Percentiles rank a stretch among this genome's conserved stretches.
phyloP scores from a whole-genome alignment of 2,797 vertebrate genomes.

The Alectoris magna region DNA sequence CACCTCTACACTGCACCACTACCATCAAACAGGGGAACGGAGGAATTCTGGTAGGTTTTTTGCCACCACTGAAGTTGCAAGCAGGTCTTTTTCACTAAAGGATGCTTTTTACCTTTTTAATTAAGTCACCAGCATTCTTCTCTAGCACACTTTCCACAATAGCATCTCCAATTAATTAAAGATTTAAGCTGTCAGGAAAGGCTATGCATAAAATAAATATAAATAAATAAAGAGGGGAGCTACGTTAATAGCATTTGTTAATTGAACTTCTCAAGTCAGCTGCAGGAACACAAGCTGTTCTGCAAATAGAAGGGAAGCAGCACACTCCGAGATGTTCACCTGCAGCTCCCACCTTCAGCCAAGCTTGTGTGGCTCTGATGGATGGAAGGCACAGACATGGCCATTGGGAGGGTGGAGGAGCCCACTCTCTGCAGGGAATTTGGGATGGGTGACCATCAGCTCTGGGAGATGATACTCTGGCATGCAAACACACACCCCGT shows the following conservation, averaged over 20 bases:
- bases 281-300: neutral
- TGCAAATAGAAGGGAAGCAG: neutral
- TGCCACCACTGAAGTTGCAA: conserved; percentile 56
- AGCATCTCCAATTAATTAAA: conserved; percentile 81
- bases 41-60: conserved; percentile 45
- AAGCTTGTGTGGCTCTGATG: neutral
- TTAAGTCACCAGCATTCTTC: conserved; percentile 73
- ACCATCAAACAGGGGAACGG: conserved; percentile 50
- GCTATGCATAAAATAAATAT: conserved; percentile 55
- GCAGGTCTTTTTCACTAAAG: conserved; percentile 69
- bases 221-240: conserved; percentile 13
- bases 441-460: neutral
- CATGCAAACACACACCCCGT: rapidly evolving
- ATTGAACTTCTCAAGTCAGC: conserved; percentile 35
- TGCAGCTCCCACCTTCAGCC: conserved; percentile 14
- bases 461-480: neutral
- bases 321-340: neutral
- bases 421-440: neutral
- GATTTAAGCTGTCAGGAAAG: conserved; percentile 74
- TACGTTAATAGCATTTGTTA: conserved; percentile 62
- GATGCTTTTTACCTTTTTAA: conserved; percentile 76
- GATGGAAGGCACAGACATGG: neutral
- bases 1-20: neutral
- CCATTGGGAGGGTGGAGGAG: neutral
- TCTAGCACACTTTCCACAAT: conserved; percentile 75